These are phyloP conservation scores for Vicugna pacos DNA, from an alignment of 2,113 vertebrate species.

Conservation along the genomic window DNA sequence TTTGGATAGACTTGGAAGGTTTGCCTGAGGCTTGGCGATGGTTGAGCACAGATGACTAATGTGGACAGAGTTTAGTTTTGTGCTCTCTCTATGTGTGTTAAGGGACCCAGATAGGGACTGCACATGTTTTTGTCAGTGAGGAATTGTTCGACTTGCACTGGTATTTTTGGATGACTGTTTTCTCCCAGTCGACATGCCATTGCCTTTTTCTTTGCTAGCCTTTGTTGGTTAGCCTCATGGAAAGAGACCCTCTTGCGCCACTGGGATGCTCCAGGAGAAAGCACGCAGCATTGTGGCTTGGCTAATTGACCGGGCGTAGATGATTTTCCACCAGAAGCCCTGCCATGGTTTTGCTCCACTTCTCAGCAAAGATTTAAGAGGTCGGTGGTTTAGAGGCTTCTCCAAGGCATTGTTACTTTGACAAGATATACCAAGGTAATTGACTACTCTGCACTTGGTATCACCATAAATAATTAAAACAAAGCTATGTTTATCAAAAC, in stretches of 20 bases:
- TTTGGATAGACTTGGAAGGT: slow-evolving; percentile 6
- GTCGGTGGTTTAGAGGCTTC: slow-evolving; percentile 56
- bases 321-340: slow-evolving; percentile 31
- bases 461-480: slow-evolving; percentile 78
- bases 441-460: slow-evolving; percentile 55
- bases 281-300: background rate
- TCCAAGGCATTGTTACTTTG: slow-evolving; percentile 58
- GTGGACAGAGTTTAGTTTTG: background rate
- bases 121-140: slow-evolving; percentile 17
- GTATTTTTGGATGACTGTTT: background rate
- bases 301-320: background rate
- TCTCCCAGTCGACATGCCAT: background rate
- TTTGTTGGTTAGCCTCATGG: background rate
- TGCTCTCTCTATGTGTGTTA: background rate
- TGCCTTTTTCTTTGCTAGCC: background rate
- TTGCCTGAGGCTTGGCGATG: background rate
- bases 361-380: slow-evolving; percentile 70
- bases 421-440: slow-evolving; percentile 56
- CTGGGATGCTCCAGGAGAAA: background rate
- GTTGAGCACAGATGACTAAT: background rate
- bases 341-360: background rate
- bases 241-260: background rate
- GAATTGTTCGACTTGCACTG: background rate
- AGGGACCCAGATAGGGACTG: background rate
- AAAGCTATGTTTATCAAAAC: slow-evolving; percentile 70